Percentiles rank a stretch among this genome's conserved stretches.
These are phyloP conservation scores for Crotalus horridus DNA, from an alignment of 2,113 vertebrate species.

Conservation along the genomic window DNA sequence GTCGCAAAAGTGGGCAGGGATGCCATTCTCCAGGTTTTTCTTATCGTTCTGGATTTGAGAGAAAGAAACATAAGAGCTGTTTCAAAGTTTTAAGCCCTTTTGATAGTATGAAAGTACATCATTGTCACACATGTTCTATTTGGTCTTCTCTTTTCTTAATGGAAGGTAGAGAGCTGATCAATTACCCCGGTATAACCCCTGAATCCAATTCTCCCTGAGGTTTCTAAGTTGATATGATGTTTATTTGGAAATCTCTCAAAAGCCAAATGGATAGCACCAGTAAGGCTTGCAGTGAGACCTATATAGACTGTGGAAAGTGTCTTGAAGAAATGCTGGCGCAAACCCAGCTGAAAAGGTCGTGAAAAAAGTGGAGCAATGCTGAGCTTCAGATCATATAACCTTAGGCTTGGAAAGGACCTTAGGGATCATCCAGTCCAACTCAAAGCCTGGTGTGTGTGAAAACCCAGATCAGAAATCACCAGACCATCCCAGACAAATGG, in stretches of 20 bases:
- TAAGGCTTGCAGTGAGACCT: neutral
- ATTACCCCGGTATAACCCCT: neutral
- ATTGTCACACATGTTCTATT: neutral
- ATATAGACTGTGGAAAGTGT: neutral
- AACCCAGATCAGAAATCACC: neutral
- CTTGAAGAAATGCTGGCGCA: neutral
- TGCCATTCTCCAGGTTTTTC: neutral
- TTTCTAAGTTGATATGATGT: neutral
- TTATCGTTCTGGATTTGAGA: neutral
- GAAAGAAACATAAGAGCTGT: neutral
- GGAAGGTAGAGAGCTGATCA: neutral
- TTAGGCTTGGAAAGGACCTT: neutral
- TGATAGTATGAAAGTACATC: neutral
- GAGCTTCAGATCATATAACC: neutral
- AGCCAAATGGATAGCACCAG: neutral
- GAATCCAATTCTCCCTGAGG: neutral
- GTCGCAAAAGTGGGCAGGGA: neutral
- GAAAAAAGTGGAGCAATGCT: neutral
- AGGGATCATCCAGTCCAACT: neutral
- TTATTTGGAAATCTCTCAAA: neutral
- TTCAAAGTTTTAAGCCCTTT: neutral
- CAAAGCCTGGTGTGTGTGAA: neutral
- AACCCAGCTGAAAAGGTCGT: neutral
- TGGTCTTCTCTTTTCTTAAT: neutral
- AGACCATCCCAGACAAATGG: neutral